Base-by-base conservation (phyloP, 2,888 invertebrate genomes). In the Drosophila mettleri region DNA sequence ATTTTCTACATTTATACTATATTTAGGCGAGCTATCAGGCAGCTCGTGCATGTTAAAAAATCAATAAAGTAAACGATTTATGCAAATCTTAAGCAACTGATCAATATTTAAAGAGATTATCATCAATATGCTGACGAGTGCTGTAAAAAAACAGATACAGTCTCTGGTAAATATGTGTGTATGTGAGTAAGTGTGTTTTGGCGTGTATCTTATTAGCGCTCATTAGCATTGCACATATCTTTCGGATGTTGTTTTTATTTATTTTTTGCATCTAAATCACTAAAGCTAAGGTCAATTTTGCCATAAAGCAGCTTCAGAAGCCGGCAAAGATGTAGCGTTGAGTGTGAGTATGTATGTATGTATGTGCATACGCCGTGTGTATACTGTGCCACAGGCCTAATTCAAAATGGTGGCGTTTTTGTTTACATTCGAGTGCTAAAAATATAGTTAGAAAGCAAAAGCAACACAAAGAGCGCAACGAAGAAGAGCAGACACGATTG, bases 281-380 rank as follows among this genome's bases (percentile, higher is more conserved):
- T 57, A 54, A 41, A 53, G 38, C 31, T 81, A 81, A 81, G 81
- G 78, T 81, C 78, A 72, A 39, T 59, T 72, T 53, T 20, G 59
- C n/a, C 58, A 78, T 74, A 64, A 78, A 70, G 27, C 45, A 34
- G 45, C 52, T 38, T 51, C 22, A 20, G 36, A 49, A 68, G 74
- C 74, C 74, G 72, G 74, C 48, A 73, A 68, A 63, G 34, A 54
- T 12, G 27, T 59, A 18, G 20, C n/a, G 10, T 16, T 31, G 20
- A 36, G 9, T 27, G 7, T 49, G 18, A 45, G 31, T 29, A 14
- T 20, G n/a, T 20, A n/a, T 41, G 18, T 49, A 12, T 45, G 38
- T 43, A 51, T 69, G 48, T 57, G 52, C 39, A 29, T 34, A 51
- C 33, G 24, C 43, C 16, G 48, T 72, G 74, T 70, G 51, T 45